A percentile compares a stretch with the other conserved stretches of the same genome.
Evolutionary conservation across 2,888 invertebrate genomes (phyloP).

Genomic region (Heteromurus nitidus): DNA sequence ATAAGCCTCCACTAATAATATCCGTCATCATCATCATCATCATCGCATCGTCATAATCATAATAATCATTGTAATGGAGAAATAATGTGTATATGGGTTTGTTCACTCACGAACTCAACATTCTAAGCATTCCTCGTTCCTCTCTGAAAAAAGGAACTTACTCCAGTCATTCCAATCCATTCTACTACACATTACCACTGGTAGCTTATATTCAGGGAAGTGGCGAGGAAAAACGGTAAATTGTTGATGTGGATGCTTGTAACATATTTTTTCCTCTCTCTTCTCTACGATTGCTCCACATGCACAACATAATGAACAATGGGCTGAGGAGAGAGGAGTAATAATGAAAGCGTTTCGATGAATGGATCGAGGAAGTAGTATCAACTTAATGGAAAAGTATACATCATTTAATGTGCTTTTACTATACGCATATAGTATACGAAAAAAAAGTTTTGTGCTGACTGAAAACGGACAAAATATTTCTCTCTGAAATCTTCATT

Average conservation of each 20-base stretch:
- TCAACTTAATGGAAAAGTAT: constrained; percentile 7
- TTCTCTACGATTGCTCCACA: not conserved
- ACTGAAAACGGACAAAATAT: no score
- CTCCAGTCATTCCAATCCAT: not conserved
- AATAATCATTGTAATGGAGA: constrained; percentile 56
- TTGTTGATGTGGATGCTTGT: not conserved
- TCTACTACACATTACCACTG: no score
- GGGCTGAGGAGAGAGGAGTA: not conserved
- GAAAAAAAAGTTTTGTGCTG: no score
- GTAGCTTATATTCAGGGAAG: no score
- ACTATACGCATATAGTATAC: no score
- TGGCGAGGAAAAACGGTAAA: not conserved
- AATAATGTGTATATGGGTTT: constrained; percentile 49
- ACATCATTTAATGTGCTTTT: constrained; percentile 20
- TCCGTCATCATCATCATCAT: constrained; percentile 41
- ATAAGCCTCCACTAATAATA: constrained; percentile 44
- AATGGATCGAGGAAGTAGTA: constrained; percentile 1
- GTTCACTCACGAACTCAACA: constrained; percentile 12
- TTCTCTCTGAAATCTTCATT: no score
- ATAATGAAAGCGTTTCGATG: not conserved
- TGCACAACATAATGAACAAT: not conserved
- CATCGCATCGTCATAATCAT: constrained; percentile 34
- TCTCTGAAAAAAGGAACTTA: not conserved
- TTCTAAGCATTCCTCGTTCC: not conserved
- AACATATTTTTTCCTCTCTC: not conserved